Evolutionary conservation across 2,888 invertebrate genomes (phyloP).

Genomic region (Morpho achilles): DNA sequence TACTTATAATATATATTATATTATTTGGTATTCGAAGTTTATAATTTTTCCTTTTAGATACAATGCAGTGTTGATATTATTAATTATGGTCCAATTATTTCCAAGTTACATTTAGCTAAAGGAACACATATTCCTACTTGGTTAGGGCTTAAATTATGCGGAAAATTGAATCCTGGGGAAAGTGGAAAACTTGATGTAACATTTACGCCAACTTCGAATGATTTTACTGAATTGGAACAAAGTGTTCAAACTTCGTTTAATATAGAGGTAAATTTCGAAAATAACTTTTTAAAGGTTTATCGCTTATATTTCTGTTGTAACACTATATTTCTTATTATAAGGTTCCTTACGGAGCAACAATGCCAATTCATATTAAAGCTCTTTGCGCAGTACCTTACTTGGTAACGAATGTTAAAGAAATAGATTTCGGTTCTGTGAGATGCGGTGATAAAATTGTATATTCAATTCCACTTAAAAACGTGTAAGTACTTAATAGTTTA

Average conservation of each 20-base stretch:
- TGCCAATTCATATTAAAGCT: constrained; percentile 78
- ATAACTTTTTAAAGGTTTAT: no score
- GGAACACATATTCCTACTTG: constrained; percentile 49
- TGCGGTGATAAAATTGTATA: constrained; percentile 79
- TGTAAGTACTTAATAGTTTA: constrained; percentile 55
- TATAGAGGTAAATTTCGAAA: constrained; percentile 58
- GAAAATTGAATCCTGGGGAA: constrained; percentile 69
- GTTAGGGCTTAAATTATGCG: constrained; percentile 56
- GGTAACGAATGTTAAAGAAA: constrained; percentile 49
- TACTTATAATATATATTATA: no score
- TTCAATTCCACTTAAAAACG: constrained; percentile 76
- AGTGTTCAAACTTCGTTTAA: constrained; percentile 59
- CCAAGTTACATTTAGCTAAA: constrained; percentile 64
- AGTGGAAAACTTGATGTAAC: constrained; percentile 66
- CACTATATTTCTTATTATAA: constrained; percentile 31
- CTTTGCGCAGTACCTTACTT: constrained; percentile 79
- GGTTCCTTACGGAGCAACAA: constrained; percentile 79
- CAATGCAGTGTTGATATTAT: constrained; percentile 65
- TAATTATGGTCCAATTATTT: constrained; percentile 77
- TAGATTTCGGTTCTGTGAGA: constrained; percentile 79
- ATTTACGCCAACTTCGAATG: constrained; percentile 68
- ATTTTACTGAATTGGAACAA: constrained; percentile 64
- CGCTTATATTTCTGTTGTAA: background rate
- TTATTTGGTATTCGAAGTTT: no score
- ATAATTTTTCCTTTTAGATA: constrained; percentile 40